These are phyloP conservation scores for Eriosoma lanigerum DNA, from an alignment of 1,140 invertebrate genomes.

Conservation along the genomic window DNA sequence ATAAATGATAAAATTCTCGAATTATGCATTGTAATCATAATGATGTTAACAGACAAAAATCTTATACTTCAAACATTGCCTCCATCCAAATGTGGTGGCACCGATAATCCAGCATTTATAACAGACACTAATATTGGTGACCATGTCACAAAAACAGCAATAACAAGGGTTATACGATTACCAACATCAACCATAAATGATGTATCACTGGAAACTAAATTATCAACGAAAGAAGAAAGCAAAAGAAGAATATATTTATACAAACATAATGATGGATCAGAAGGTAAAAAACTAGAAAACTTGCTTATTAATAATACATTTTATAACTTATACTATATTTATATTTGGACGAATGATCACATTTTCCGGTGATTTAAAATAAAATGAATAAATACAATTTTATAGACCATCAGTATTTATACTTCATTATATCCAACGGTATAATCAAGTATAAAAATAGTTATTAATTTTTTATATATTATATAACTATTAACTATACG, in stretches of 20 bases:
- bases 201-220: not conserved
- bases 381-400: no score
- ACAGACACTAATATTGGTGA: not conserved
- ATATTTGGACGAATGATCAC: no score
- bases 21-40: no score
- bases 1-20: no score
- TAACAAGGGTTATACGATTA: not conserved
- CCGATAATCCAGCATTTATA: slow-evolving; percentile 29
- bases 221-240: not conserved
- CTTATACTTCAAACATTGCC: slow-evolving; percentile 12
- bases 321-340: no score
- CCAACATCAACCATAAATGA: not conserved
- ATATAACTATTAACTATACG: not conserved
- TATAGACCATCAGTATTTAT: no score
- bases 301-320: no score
- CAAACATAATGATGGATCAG: slow-evolving; percentile 22
- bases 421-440: no score
- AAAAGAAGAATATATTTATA: not conserved
- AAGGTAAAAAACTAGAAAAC: not conserved
- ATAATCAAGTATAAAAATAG: no score
- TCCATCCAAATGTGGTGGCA: not conserved
- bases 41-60: slow-evolving; percentile 6
- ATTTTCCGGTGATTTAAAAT: not conserved
- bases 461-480: not conserved
- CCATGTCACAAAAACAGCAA: not conserved